phyloP scores from a whole-genome alignment of 2,888 invertebrate species.

The Chaitophorus viminalis region DNA sequence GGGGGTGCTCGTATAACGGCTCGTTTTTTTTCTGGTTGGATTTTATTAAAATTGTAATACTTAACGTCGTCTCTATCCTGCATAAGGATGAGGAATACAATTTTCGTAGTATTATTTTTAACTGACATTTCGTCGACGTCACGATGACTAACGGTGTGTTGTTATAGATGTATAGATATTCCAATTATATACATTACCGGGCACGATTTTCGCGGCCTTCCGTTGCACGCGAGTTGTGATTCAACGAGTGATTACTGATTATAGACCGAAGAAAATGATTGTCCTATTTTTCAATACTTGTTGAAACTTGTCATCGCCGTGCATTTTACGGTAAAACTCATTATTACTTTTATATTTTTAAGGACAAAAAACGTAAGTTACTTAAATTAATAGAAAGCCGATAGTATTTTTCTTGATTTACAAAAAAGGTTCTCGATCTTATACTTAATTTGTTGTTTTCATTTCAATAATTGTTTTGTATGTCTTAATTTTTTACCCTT shows the following conservation, averaged over 20 bases:
- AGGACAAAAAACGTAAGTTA: too few relatives aligned
- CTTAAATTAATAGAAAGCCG: too few relatives aligned
- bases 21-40: neutral
- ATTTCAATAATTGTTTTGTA: too few relatives aligned
- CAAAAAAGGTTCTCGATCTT: too few relatives aligned
- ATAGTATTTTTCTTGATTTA: neutral
- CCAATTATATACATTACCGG: neutral
- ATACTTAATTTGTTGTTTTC: too few relatives aligned
- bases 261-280: neutral
- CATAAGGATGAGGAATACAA: neutral
- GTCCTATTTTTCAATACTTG: constrained; percentile 41
- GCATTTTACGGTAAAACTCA: neutral
- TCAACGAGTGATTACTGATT: neutral
- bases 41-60: neutral
- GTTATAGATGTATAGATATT: constrained; percentile 11
- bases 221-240: neutral
- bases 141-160: constrained; percentile 26
- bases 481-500: too few relatives aligned
- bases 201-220: constrained; percentile 40
- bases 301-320: neutral
- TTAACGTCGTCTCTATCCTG: neutral
- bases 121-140: neutral
- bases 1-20: neutral
- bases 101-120: neutral
- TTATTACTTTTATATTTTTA: too few relatives aligned